phyloP scores from a whole-genome alignment of 2,113 vertebrate genomes.

The Stegastes partitus region DNA sequence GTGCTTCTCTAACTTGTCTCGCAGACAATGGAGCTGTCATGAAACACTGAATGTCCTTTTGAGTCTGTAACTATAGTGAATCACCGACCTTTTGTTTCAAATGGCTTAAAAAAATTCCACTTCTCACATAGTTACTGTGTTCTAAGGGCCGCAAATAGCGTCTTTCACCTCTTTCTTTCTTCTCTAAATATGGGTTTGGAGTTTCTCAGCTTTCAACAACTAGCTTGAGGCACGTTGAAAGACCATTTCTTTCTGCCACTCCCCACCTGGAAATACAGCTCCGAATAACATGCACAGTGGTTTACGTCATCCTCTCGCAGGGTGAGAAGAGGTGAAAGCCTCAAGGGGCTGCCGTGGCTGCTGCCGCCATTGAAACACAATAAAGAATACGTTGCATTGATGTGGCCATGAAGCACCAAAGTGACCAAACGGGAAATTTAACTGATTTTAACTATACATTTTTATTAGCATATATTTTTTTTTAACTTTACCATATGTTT shows the following conservation, averaged over 20 bases:
- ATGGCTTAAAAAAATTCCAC: constrained; percentile 21
- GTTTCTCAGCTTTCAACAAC: constrained; percentile 63
- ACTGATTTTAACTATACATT: too few relatives aligned
- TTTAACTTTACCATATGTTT: too few relatives aligned
- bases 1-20: neutral
- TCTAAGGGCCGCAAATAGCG: constrained; percentile 34
- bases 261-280: constrained; percentile 49
- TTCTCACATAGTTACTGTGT: constrained; percentile 5
- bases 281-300: constrained; percentile 32
- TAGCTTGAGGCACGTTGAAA: constrained; percentile 54
- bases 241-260: constrained; percentile 43
- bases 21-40: constrained; percentile 34
- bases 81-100: constrained; percentile 21
- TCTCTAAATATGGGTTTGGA: constrained; percentile 66
- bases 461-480: too few relatives aligned
- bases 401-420: too few relatives aligned
- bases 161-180: constrained; percentile 49
- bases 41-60: neutral
- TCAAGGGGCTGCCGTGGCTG: neutral
- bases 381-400: too few relatives aligned
- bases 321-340: constrained; percentile 24
- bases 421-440: too few relatives aligned
- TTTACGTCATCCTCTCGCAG: constrained; percentile 34
- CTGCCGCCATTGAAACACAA: neutral
- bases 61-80: neutral